Evolutionary conservation across 2,888 invertebrate genomes (phyloP).

Genomic region (Dioctria linearis): DNA sequence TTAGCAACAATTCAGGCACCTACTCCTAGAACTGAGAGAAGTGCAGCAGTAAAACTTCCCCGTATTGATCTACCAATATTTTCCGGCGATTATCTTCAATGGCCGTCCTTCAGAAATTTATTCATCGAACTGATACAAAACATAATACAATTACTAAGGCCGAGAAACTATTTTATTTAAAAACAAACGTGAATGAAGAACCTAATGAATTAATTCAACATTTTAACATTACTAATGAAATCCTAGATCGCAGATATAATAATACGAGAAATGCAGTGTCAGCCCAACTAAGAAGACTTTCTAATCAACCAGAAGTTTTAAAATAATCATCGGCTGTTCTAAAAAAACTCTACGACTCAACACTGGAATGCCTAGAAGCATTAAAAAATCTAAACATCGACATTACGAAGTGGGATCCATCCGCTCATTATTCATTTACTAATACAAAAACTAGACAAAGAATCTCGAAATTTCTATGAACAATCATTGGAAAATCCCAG

Average conservation of each 20-base stretch:
- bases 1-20: too few species aligned
- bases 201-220: background rate
- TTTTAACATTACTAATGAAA: background rate
- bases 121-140: background rate
- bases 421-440: too few species aligned
- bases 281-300: background rate
- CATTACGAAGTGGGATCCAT: too few species aligned
- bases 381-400: too few species aligned
- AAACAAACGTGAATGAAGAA: background rate
- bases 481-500: too few species aligned
- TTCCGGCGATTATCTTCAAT: background rate
- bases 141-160: background rate
- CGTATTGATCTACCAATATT: too few species aligned
- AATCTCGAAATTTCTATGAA: too few species aligned
- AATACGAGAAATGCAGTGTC: background rate
- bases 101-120: background rate
- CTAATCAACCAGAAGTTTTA: too few species aligned
- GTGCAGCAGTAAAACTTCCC: too few species aligned
- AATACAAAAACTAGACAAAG: too few species aligned
- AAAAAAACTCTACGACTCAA: background rate
- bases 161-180: background rate
- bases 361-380: background rate
- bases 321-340: too few species aligned
- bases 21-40: too few species aligned
- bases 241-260: background rate